Evolutionary conservation across 2,113 vertebrate genomes (phyloP), one percentile per base, ranked within the genome.

Genomic region (Ranitomeya variabilis): DNA sequence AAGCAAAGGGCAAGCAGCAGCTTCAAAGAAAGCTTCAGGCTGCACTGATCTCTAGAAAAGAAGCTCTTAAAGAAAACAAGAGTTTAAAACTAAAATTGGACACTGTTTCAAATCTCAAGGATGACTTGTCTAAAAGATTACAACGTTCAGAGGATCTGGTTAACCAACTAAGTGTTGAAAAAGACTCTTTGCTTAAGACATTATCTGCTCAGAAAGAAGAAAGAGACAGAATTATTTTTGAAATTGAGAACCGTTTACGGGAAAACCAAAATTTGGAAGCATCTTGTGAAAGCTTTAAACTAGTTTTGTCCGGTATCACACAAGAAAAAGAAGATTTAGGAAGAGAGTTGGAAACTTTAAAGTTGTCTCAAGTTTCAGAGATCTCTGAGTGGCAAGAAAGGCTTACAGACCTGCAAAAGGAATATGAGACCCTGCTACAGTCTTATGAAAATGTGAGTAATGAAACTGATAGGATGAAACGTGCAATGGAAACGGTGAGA

Each of bases 381-480:
- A 94, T 85, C 69, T 92, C 91, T 1, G 96, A 96, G 45, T 97
- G 96, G 96, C 94, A 96, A 80, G 94, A 96, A 79, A 99, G 97
- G 85, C 90, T 97, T 19, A 90, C 91, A 19, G 95, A 96, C 13
- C 95, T 98, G 92, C 97, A 97, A 87, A 96, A 96, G 2, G 98
- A 99, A 80, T 99, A 99, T 21, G 98, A 99, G 91, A 96, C 95
- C 16, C 94, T 99, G 31, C 94, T 99, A 85, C 97, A 96, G 90
- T 98, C 98, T 0, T 99, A 99, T 0, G 98, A 99, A 90, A 99
- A 99, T 0, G 95, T 98, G 52, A 98, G 98, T 52, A 94, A 97
- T 1, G 98, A 99, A 91, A 94, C 96, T 0, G 97, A 99, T 92
- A 92, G 97, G 15, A 97, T 98, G 89, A 96, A 96, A 45, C 93